Conservation (phyloP, 2,888 invertebrate genomes). For the Eupithecia insigniata region DNA sequence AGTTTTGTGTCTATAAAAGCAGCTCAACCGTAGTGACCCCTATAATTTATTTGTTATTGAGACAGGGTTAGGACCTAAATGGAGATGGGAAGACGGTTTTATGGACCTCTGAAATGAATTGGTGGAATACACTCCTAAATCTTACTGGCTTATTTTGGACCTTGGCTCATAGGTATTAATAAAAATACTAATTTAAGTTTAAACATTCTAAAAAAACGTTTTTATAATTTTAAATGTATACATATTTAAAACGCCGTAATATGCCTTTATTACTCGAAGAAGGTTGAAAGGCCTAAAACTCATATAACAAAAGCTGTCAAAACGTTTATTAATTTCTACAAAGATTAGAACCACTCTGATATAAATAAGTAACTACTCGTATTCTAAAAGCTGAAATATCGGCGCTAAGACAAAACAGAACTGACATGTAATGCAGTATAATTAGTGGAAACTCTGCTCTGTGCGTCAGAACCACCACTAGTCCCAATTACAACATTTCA, state of each 20-base stretch:
- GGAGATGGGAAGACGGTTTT: constrained; percentile 41
- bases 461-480: background rate
- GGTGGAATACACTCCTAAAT: constrained; percentile 28
- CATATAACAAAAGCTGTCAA: background rate
- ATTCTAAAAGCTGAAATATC: background rate
- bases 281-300: background rate
- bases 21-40: constrained; percentile 28
- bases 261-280: background rate
- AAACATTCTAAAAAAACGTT: background rate
- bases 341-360: background rate
- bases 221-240: background rate
- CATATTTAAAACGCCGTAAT: no score
- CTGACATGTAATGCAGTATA: background rate
- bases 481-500: background rate
- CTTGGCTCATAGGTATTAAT: background rate
- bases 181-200: background rate
- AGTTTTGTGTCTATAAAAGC: background rate
- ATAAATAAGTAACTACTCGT: background rate
- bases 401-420: background rate
- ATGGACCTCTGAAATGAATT: constrained; percentile 42
- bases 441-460: background rate
- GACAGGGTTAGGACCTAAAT: constrained; percentile 40
- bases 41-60: constrained; percentile 47
- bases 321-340: background rate
- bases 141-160: constrained; percentile 22